Percentiles rank a stretch among this genome's conserved stretches.
Evolutionary conservation across 2,888 invertebrate species (phyloP).

Genomic region (Conomelus anceps): DNA sequence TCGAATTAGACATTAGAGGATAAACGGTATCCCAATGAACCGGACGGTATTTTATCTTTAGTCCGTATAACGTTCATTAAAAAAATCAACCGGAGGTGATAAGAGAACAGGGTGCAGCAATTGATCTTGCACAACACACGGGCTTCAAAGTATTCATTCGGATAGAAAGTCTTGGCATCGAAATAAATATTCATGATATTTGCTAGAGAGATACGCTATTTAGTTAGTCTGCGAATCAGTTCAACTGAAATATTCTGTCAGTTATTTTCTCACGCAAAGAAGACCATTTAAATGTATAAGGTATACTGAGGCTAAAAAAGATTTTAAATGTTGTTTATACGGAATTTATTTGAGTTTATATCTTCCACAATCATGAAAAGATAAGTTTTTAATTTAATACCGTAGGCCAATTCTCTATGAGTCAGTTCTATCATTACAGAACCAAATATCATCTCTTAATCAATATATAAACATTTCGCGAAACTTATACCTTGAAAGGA

Average conservation of each 20-base stretch:
- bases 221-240: neutral
- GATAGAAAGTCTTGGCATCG: neutral
- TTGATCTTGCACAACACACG: neutral
- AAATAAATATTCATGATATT: neutral
- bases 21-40: neutral
- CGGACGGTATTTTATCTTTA: neutral
- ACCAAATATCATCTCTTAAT: too few relatives aligned
- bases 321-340: neutral
- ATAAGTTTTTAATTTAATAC: neutral
- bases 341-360: neutral
- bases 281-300: neutral
- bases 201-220: neutral
- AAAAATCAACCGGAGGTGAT: neutral
- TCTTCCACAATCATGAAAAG: too few relatives aligned
- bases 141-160: neutral
- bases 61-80: neutral
- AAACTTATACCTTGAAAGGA: too few relatives aligned
- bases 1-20: neutral
- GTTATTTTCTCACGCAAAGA: neutral
- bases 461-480: neutral
- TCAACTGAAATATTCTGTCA: neutral
- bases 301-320: neutral
- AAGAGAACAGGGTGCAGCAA: neutral
- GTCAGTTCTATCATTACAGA: neutral
- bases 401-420: neutral